Conservation (phyloP, 2,888 invertebrate genomes). For the Ischnura elegans region DNA sequence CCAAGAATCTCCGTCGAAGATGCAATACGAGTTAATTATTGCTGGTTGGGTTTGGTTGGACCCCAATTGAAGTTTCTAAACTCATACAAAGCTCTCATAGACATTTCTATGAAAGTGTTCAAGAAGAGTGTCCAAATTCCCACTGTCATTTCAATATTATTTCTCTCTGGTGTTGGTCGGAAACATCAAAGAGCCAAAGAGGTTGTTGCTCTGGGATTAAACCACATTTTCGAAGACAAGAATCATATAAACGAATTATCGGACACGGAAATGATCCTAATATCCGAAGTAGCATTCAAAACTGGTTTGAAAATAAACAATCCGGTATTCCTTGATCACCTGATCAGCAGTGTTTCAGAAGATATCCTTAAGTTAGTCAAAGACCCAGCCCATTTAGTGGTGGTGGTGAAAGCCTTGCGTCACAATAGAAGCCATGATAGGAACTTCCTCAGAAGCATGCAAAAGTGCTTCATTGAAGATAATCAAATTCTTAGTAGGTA, state of each 20-base stretch:
- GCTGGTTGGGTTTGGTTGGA: slow-evolving; percentile 75
- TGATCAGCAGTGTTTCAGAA: not conserved
- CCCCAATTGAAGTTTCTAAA: slow-evolving; percentile 74
- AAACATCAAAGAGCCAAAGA: not conserved
- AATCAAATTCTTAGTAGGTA: slow-evolving; percentile 72
- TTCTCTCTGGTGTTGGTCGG: not conserved
- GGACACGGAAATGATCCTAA: not conserved
- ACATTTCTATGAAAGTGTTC: slow-evolving; percentile 71
- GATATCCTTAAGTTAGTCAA: not conserved
- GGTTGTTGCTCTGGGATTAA: not conserved
- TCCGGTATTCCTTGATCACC: not conserved
- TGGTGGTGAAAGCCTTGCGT: slow-evolving; percentile 30
- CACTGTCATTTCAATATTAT: slow-evolving; percentile 18
- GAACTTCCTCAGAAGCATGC: slow-evolving; percentile 72
- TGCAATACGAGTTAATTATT: slow-evolving; percentile 74
- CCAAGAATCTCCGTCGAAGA: slow-evolving; percentile 72
- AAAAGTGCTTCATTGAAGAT: slow-evolving; percentile 73
- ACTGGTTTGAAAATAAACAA: not conserved
- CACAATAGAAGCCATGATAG: slow-evolving; percentile 47
- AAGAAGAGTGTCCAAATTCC: not conserved
- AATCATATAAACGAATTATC: not conserved
- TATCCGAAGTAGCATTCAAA: slow-evolving; percentile 32
- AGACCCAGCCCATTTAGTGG: slow-evolving; percentile 16
- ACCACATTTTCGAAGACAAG: not conserved
- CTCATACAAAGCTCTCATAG: slow-evolving; percentile 75